Percentiles rank a stretch among this genome's conserved stretches.
phyloP scores from a whole-genome alignment of 2,888 invertebrate species.

The Drosophila borborema region DNA sequence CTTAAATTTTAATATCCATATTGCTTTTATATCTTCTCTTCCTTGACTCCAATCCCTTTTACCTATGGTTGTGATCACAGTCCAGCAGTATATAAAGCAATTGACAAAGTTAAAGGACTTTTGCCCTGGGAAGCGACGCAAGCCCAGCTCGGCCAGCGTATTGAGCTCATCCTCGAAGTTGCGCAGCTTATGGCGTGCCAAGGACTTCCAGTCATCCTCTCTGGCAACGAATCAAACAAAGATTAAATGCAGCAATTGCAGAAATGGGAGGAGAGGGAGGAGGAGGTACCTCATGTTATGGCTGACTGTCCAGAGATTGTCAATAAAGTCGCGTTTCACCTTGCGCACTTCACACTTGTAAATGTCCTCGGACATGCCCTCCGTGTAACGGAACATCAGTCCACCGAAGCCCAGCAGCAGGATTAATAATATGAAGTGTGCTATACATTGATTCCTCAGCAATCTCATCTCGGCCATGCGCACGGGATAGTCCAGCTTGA shows the following conservation, averaged over 20 bases:
- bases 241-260: not conserved
- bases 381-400: conserved; percentile 92
- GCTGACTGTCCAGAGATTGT: conserved; percentile 92
- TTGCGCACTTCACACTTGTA: conserved; percentile 95
- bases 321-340: conserved; percentile 94
- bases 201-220: conserved; percentile 95
- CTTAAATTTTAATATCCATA: not conserved
- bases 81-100: conserved; percentile 93
- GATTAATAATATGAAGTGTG: conserved; percentile 89
- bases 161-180: conserved; percentile 95
- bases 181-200: conserved; percentile 92
- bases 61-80: conserved; percentile 96
- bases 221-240: conserved; percentile 79
- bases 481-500: conserved; percentile 87
- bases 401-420: conserved; percentile 92
- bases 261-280: conserved; percentile 45
- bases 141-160: conserved; percentile 92
- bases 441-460: conserved; percentile 89
- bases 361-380: conserved; percentile 93
- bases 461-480: conserved; percentile 87
- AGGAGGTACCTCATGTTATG: conserved; percentile 88
- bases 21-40: not conserved
- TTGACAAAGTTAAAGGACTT: conserved; percentile 95
- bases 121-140: conserved; percentile 93
- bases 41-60: conserved; percentile 79